Percentiles rank a stretch among this genome's conserved stretches.
phyloP scores from a whole-genome alignment of 2,113 vertebrate species.

The Meriones unguiculatus region DNA sequence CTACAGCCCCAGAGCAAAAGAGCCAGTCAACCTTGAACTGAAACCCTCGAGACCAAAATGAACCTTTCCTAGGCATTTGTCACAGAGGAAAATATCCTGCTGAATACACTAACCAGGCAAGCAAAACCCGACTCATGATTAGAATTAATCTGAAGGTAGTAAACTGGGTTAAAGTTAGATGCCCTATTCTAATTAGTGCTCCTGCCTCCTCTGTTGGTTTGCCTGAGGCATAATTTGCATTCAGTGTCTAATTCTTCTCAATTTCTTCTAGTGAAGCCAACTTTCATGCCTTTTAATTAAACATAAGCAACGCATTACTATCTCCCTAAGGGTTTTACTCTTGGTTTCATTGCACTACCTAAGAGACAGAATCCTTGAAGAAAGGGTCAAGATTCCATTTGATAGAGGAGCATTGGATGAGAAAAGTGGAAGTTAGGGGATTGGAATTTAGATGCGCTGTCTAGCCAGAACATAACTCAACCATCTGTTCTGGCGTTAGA shows the following conservation, averaged over 20 bases:
- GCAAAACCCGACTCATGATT: neutral
- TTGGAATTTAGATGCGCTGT: neutral
- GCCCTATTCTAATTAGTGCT: neutral
- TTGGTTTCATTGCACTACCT: neutral
- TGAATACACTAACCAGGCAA: neutral
- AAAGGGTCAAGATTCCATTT: neutral
- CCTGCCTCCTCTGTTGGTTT: neutral
- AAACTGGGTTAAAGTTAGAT: neutral
- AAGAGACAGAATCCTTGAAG: neutral
- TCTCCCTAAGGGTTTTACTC: neutral
- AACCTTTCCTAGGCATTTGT: neutral
- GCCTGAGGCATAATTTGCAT: neutral
- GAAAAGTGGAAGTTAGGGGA: neutral
- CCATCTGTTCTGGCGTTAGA: neutral
- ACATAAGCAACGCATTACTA: neutral
- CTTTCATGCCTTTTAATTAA: neutral
- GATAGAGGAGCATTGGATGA: neutral
- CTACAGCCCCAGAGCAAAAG: neutral
- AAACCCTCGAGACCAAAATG: neutral
- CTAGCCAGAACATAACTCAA: neutral
- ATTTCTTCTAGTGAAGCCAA: slow-evolving; percentile 17
- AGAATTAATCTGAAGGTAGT: neutral
- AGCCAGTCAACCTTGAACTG: neutral
- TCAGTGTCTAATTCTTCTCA: neutral
- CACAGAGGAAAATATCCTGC: too few species aligned